These are phyloP conservation scores for Lineus longissimus DNA, from an alignment of 1,140 invertebrate genomes.

Conservation along the genomic window DNA sequence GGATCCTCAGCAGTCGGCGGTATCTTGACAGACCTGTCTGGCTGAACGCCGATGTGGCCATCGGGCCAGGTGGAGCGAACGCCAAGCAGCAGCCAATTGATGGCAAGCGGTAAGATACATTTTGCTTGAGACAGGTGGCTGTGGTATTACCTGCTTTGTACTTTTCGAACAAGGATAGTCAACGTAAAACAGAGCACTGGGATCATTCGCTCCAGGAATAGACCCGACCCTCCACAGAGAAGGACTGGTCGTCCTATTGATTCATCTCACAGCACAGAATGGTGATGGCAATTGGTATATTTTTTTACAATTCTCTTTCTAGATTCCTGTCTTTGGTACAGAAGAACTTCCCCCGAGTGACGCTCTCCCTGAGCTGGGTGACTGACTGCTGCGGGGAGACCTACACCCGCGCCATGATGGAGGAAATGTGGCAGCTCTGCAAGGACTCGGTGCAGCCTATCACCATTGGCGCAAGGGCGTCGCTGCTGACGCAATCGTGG, in stretches of 20 bases:
- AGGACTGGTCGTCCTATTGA: too few relatives aligned
- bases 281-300: background rate
- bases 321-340: background rate
- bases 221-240: too few relatives aligned
- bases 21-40: constrained; percentile 6
- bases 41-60: constrained; percentile 5
- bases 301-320: background rate
- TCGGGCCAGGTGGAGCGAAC: background rate
- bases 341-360: constrained; percentile 6
- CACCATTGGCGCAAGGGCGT: constrained; percentile 27
- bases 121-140: background rate
- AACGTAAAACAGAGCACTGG: background rate
- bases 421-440: constrained; percentile 1
- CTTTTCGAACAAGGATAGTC: background rate
- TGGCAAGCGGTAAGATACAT: background rate
- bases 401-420: constrained; percentile 6
- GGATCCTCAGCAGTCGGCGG: background rate
- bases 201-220: background rate
- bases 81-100: background rate
- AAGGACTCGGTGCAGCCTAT: constrained; percentile 17
- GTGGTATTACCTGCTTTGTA: background rate
- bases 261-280: background rate
- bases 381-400: constrained; percentile 4
- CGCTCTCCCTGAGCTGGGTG: constrained; percentile 5
- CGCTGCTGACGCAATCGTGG: constrained; percentile 23